Percentiles rank a stretch among this genome's conserved stretches.
These are phyloP conservation scores for Salvelinus sp. DNA, from an alignment of 2,113 vertebrate genomes.

Conservation along the genomic window DNA sequence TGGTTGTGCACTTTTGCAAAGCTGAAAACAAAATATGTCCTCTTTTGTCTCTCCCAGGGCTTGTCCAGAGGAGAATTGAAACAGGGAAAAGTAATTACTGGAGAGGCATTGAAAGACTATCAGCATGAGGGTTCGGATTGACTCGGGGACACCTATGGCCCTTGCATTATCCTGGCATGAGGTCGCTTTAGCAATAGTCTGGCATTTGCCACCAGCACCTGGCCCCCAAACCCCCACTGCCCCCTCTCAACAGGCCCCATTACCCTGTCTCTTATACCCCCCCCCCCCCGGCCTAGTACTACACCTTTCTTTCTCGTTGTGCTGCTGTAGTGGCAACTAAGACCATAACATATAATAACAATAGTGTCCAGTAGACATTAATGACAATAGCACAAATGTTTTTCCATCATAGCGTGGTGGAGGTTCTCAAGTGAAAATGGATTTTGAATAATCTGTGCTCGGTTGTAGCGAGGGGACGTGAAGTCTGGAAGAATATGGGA, in stretches of 20 bases:
- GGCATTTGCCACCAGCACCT: constrained; percentile 87
- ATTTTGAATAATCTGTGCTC: not conserved
- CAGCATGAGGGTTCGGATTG: constrained; percentile 89
- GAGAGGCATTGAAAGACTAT: constrained; percentile 87
- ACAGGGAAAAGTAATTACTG: constrained; percentile 85
- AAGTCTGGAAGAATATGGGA: constrained; percentile 8
- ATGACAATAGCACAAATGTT: constrained; percentile 11
- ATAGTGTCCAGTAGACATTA: constrained; percentile 32
- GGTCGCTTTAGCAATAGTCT: constrained; percentile 84
- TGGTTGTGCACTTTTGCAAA: constrained; percentile 34
- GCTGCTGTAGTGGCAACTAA: constrained; percentile 37
- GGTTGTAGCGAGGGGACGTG: constrained; percentile 20
- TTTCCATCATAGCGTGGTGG: constrained; percentile 18
- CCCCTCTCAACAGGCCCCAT: constrained; percentile 74
- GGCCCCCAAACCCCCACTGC: constrained; percentile 80
- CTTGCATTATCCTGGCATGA: constrained; percentile 90
- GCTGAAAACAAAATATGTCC: constrained; percentile 60
- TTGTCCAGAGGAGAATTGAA: constrained; percentile 67
- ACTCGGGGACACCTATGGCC: constrained; percentile 90
- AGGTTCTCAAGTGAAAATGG: constrained; percentile 22
- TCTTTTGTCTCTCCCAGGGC: constrained; percentile 51
- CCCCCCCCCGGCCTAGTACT: constrained; percentile 53
- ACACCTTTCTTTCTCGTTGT: constrained; percentile 31
- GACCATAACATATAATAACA: constrained; percentile 1
- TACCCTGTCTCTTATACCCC: too few relatives aligned